These are phyloP conservation scores for Limonius californicus DNA, from an alignment of 1,140 invertebrate genomes.

Conservation along the genomic window DNA sequence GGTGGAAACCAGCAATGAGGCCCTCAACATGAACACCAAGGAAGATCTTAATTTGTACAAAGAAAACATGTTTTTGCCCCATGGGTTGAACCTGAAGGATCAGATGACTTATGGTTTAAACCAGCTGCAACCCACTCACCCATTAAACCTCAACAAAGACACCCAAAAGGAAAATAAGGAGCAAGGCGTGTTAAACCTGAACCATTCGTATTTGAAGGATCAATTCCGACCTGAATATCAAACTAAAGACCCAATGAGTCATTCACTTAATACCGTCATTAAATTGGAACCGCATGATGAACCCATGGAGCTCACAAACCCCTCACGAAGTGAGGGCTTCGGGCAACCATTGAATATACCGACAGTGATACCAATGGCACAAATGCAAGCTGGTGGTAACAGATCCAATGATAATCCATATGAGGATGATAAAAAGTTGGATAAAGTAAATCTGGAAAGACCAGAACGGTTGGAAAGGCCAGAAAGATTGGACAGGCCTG, in stretches of 20 bases:
- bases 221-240: not conserved
- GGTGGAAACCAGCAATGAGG: constrained; percentile 46
- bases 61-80: constrained; percentile 37
- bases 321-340: constrained; percentile 42
- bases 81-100: constrained; percentile 34
- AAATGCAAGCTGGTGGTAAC: constrained; percentile 3
- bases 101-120: constrained; percentile 12
- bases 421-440: constrained; percentile 37
- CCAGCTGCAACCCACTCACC: constrained; percentile 20
- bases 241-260: constrained; percentile 1
- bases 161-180: constrained; percentile 1
- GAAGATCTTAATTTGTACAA: constrained; percentile 38
- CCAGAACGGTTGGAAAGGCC: constrained; percentile 40
- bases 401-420: constrained; percentile 30
- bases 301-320: constrained; percentile 51
- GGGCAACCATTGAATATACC: constrained; percentile 50
- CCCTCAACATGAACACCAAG: constrained; percentile 36
- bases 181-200: not conserved
- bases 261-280: constrained; percentile 49
- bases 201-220: constrained; percentile 7
- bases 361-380: constrained; percentile 39
- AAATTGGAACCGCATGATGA: constrained; percentile 58
- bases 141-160: constrained; percentile 29
- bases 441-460: constrained; percentile 41
- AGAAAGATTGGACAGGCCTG: constrained; percentile 43